phyloP scores from a whole-genome alignment of 2,113 vertebrate genomes.

The Eonycteris spelaea region DNA sequence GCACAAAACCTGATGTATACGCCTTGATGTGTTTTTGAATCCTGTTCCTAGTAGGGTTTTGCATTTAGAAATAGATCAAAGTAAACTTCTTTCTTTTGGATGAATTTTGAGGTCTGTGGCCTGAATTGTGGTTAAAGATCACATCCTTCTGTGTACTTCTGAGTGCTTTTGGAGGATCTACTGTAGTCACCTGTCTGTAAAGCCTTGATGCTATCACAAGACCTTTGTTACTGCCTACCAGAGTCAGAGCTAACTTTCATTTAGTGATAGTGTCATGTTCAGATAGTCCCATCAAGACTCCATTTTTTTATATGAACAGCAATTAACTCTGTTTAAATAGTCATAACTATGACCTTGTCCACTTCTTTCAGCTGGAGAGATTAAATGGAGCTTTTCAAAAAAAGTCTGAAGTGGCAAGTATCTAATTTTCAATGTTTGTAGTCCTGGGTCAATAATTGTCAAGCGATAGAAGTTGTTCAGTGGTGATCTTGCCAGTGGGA shows the following conservation, averaged over 20 bases:
- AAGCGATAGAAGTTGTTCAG: slow-evolving; percentile 40
- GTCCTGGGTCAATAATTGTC: slow-evolving; percentile 51
- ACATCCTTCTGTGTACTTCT: not conserved
- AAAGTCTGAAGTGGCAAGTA: slow-evolving; percentile 10
- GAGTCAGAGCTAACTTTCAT: not conserved
- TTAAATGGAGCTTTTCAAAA: slow-evolving; percentile 22
- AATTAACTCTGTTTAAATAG: slow-evolving; percentile 55
- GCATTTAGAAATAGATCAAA: slow-evolving; percentile 37
- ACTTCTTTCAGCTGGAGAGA: not conserved
- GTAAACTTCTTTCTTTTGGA: not conserved
- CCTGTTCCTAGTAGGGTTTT: not conserved
- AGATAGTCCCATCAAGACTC: not conserved
- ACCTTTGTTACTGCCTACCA: not conserved
- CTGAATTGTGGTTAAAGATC: not conserved
- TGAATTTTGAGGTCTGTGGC: slow-evolving; percentile 7
- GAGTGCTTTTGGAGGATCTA: not conserved
- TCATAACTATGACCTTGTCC: slow-evolving; percentile 24
- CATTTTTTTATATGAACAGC: slow-evolving; percentile 28
- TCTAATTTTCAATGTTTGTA: slow-evolving; percentile 56
- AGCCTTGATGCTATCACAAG: not conserved
- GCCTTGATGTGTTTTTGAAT: not conserved
- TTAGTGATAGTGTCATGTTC: not conserved
- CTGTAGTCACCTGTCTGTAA: not conserved
- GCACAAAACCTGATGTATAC: not conserved
- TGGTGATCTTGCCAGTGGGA: slow-evolving; percentile 49